Base-by-base conservation (phyloP, 2,797 vertebrate genomes). In the Odontamblyopus rebecca region DNA sequence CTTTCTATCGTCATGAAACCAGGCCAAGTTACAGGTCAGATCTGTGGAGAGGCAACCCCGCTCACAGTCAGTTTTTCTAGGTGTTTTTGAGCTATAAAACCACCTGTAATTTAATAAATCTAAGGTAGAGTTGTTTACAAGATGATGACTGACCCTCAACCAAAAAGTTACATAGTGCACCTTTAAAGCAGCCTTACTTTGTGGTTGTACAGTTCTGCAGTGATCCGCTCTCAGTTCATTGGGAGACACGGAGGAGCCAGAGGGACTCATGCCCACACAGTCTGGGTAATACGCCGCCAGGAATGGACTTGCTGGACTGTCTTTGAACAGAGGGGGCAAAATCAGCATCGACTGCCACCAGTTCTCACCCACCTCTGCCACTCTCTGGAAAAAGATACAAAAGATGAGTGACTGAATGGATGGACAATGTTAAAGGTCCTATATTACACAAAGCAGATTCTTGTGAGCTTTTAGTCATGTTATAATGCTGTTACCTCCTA, bases 261-360 rank as follows among this genome's bases (percentile, higher is more conserved):
- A 98, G 0, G 98, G 98, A 88, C 97, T 99, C 97, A 99, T 98
- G 67, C 98, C 98, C 70, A 99, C 98, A n/a, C 97, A 99, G 94
- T 99, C 98, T 0, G 97, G 98, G 87, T 99, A 99, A 91, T 99
- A 99, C 6, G 97, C 95, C 3, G 93, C 89, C 11, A 99, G 95
- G 89, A 99, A 95, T 6, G 95, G 96, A 54, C 94, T 94, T 64
- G 98, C 97, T 7, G 97, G 96, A 56, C 98, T 99, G 77, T 97
- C 96, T 89, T 99, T 99, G 72, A 99, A 93, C 91, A 99, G 82
- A 13, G 98, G 98, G 1, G 98, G 97, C 72, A 98, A 89, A 86
- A 99, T 98, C 83, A 99, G 92, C 97, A 99, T 99, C 26, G 98
- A 97, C 81, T 97, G 95, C 98, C 98, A 99, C 94, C 96, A 98